Percentiles rank a stretch among this genome's conserved stretches.
Evolutionary conservation across 2,888 invertebrate species (phyloP).

Genomic region (Sinodicranocentrus sp.): DNA sequence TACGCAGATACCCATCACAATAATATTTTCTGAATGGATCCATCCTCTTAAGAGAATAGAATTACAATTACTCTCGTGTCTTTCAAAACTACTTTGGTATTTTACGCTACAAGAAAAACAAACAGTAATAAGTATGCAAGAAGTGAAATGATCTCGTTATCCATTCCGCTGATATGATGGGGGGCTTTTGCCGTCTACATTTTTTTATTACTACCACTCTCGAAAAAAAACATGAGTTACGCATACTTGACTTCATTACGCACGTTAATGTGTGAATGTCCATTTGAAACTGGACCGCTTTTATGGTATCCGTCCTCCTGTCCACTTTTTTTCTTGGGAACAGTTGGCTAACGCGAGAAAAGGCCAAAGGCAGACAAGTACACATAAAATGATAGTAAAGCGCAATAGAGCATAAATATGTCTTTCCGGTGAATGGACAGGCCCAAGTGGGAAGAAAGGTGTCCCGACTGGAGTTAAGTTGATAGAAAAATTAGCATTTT

Average conservation of each 20-base stretch:
- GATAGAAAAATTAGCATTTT: slow-evolving; percentile 47
- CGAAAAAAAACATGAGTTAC: slow-evolving; percentile 28
- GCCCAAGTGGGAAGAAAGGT: slow-evolving; percentile 29
- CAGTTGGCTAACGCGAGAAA: slow-evolving; percentile 43
- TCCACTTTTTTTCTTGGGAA: slow-evolving; percentile 29
- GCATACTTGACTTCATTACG: slow-evolving; percentile 20
- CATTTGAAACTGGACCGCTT: slow-evolving; percentile 55
- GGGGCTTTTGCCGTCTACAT: background rate
- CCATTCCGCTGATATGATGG: background rate
- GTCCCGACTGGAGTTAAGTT: slow-evolving; percentile 35
- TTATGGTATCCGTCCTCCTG: slow-evolving; percentile 25
- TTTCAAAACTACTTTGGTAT: background rate
- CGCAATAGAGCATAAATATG: background rate
- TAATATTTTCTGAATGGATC: slow-evolving; percentile 3
- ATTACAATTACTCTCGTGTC: background rate
- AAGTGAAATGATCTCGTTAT: slow-evolving; percentile 49
- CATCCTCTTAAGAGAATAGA: background rate
- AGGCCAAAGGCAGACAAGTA: background rate
- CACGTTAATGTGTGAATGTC: slow-evolving; percentile 62
- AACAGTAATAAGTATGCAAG: slow-evolving; percentile 11
- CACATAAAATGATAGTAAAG: slow-evolving; percentile 1
- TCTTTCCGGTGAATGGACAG: background rate
- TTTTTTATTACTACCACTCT: slow-evolving; percentile 1
- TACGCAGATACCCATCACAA: background rate
- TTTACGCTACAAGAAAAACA: slow-evolving; percentile 20